Conservation (phyloP, 1,140 invertebrate genomes). For the Pogonognathellus flavescens region DNA sequence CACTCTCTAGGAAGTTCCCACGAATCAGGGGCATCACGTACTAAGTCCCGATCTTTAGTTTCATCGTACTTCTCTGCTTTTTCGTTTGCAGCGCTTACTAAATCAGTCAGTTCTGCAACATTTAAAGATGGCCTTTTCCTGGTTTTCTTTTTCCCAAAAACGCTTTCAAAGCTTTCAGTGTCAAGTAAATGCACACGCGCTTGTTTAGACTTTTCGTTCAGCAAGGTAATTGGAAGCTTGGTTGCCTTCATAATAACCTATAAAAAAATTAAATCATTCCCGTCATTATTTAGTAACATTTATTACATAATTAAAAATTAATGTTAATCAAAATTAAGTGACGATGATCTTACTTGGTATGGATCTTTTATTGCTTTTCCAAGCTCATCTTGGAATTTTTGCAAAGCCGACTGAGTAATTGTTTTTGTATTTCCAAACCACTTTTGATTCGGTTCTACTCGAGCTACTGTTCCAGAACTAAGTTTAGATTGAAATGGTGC, state of each 20-base stretch:
- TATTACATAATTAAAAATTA: too few species aligned
- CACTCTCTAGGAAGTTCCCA: constrained; percentile 74
- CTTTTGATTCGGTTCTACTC: constrained; percentile 96
- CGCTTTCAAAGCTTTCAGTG: constrained; percentile 92
- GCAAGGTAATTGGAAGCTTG: constrained; percentile 91
- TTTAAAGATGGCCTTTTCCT: constrained; percentile 91
- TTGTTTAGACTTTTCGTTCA: constrained; percentile 94
- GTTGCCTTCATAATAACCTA: constrained; percentile 95
- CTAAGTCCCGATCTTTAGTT: constrained; percentile 85
- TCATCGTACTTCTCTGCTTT: constrained; percentile 82
- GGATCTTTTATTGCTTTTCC: constrained; percentile 95
- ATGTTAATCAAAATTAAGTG: neutral
- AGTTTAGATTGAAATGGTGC: constrained; percentile 95
- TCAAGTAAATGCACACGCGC: constrained; percentile 94
- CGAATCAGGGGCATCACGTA: constrained; percentile 80
- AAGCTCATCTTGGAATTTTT: constrained; percentile 97
- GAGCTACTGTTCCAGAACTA: constrained; percentile 89
- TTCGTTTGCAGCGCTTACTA: constrained; percentile 80
- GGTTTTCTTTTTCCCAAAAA: constrained; percentile 94
- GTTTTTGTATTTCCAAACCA: constrained; percentile 97
- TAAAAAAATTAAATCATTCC: neutral
- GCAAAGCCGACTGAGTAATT: constrained; percentile 93
- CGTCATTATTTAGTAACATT: neutral
- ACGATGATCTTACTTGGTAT: constrained; percentile 78
- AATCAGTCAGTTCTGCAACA: constrained; percentile 78